Conservation (phyloP, 2,113 vertebrate genomes). For the Oncorhynchus tshawytscha region DNA sequence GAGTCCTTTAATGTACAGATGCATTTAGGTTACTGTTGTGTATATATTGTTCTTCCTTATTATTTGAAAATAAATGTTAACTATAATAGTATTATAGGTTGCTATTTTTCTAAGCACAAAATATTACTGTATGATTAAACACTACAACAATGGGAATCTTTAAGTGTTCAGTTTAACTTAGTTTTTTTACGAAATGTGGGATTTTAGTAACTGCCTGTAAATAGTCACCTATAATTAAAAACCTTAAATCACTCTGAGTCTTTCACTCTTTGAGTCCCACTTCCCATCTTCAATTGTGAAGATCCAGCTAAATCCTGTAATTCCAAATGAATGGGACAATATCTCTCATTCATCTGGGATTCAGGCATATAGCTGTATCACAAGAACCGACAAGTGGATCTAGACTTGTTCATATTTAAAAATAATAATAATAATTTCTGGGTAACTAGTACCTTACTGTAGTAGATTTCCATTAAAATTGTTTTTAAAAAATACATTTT, state of each 20-base stretch:
- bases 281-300: too few relatives aligned
- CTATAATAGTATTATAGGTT: conserved; percentile 90
- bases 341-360: too few relatives aligned
- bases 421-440: too few relatives aligned
- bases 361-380: too few relatives aligned
- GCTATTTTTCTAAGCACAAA: conserved; percentile 78
- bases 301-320: too few relatives aligned
- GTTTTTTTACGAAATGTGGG: conserved; percentile 54
- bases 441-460: too few relatives aligned
- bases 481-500: too few relatives aligned
- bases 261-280: too few relatives aligned
- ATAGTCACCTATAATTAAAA: conserved; percentile 75
- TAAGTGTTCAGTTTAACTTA: conserved; percentile 53
- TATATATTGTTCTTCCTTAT: conserved; percentile 83
- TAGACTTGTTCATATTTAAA: too few relatives aligned
- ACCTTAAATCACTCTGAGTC: conserved; percentile 46
- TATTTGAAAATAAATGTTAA: conserved; percentile 81
- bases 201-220: conserved; percentile 70
- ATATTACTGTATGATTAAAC: conserved; percentile 62
- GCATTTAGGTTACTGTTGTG: conserved; percentile 77
- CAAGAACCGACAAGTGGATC: too few relatives aligned
- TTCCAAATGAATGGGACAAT: too few relatives aligned
- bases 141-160: conserved; percentile 49
- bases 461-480: too few relatives aligned
- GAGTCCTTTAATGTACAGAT: conserved; percentile 76